A percentile compares a stretch with the other conserved stretches of the same genome.
Conservation (phyloP, 1,140 invertebrate species). For the Lucilia sericata region DNA sequence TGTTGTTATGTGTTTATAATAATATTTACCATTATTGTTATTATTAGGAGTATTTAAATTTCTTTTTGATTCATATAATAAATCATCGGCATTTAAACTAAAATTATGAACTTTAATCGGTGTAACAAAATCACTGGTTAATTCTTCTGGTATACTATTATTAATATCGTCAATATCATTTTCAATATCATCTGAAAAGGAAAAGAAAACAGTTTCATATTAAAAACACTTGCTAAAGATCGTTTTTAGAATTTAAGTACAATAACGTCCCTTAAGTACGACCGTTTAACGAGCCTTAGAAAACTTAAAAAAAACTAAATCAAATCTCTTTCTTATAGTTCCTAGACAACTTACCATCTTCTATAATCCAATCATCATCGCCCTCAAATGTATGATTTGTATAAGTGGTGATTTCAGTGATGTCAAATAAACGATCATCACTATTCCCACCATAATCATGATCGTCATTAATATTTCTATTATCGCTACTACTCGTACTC, state of each 20-base stretch:
- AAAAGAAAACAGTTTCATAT: too few species aligned
- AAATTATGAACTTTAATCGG: constrained; percentile 61
- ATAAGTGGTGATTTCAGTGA: constrained; percentile 36
- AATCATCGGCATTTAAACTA: constrained; percentile 62
- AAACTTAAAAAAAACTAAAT: too few species aligned
- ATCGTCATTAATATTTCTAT: not conserved
- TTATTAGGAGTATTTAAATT: constrained; percentile 54
- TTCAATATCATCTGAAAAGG: constrained; percentile 48
- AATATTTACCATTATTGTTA: constrained; percentile 55
- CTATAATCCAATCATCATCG: constrained; percentile 47
- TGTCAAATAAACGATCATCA: constrained; percentile 5
- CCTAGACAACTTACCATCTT: constrained; percentile 34
- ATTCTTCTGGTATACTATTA: constrained; percentile 53
- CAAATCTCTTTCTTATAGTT: too few species aligned
- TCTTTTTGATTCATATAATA: constrained; percentile 65
- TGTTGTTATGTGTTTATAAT: too few species aligned
- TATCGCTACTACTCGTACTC: not conserved
- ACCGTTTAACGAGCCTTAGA: too few species aligned
- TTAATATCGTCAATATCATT: constrained; percentile 52
- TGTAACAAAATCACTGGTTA: constrained; percentile 54
- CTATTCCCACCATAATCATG: not conserved
- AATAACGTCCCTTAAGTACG: too few species aligned
- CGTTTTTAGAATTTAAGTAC: not conserved
- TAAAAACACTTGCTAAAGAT: too few species aligned
- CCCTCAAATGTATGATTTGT: constrained; percentile 48